Conservation (phyloP, 2,888 invertebrate genomes). For the Cyrtodaria siliqua region DNA sequence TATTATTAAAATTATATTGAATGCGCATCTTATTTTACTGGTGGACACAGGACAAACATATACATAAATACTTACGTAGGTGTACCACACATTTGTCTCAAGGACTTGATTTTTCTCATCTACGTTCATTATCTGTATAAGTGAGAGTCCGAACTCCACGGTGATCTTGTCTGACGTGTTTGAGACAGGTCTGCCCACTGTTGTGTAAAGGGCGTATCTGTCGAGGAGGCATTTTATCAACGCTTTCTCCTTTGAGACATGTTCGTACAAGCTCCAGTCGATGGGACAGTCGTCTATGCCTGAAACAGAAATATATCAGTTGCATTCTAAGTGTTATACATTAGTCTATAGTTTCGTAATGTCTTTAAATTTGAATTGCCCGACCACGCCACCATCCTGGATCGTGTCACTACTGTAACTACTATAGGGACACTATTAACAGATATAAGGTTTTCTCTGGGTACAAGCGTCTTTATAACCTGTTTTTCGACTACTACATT, state of each 20-base stretch:
- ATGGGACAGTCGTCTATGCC: conserved; percentile 53
- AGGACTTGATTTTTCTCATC: conserved; percentile 81
- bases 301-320: conserved; percentile 11
- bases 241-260: conserved; percentile 82
- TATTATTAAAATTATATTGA: no score
- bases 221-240: conserved; percentile 81
- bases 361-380: no score
- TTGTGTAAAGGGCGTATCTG: conserved; percentile 73
- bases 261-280: conserved; percentile 53
- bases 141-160: conserved; percentile 77
- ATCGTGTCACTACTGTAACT: no score
- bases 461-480: no score
- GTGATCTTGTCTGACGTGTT: conserved; percentile 76
- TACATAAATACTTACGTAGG: conserved; percentile 77
- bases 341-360: no score
- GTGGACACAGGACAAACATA: no score
- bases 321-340: no score
- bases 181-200: conserved; percentile 77
- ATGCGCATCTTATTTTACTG: no score
- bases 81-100: conserved; percentile 80
- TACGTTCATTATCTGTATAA: conserved; percentile 80
- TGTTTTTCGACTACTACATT: no score
- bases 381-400: no score
- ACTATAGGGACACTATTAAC: no score
- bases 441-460: no score